Evolutionary conservation across 2,113 vertebrate genomes (phyloP).

Genomic region (Physeter macrocephalus): DNA sequence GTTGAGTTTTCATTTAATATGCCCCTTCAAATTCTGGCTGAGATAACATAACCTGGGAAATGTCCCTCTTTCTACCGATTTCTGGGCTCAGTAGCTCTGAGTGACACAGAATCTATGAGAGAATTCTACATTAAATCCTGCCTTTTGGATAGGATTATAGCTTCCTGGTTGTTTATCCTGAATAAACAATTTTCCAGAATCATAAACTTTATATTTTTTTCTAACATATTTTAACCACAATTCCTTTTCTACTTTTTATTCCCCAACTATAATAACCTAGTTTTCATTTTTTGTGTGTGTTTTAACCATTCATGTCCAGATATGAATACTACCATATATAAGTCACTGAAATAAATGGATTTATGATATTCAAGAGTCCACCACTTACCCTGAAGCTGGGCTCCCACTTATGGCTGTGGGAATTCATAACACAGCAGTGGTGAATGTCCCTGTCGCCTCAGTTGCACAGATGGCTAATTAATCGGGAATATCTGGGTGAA

Average conservation of each 20-base stretch:
- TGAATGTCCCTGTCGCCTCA: neutral
- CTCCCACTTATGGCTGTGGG: no score
- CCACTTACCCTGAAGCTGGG: neutral
- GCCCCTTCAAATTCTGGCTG: neutral
- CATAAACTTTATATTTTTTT: neutral
- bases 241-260: neutral
- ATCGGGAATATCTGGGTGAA: neutral
- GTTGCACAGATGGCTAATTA: constrained; percentile 1
- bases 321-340: neutral
- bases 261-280: neutral
- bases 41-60: neutral
- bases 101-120: neutral
- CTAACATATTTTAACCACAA: neutral
- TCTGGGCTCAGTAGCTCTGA: neutral
- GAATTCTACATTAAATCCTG: neutral
- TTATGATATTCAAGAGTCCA: neutral
- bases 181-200: neutral
- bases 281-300: neutral
- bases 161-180: neutral
- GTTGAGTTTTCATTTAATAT: neutral
- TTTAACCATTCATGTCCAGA: neutral
- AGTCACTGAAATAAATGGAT: neutral
- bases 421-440: neutral
- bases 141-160: neutral
- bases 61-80: neutral